Base-by-base conservation (phyloP, 1,140 invertebrate genomes). In the Meloidogyne floridensis region DNA sequence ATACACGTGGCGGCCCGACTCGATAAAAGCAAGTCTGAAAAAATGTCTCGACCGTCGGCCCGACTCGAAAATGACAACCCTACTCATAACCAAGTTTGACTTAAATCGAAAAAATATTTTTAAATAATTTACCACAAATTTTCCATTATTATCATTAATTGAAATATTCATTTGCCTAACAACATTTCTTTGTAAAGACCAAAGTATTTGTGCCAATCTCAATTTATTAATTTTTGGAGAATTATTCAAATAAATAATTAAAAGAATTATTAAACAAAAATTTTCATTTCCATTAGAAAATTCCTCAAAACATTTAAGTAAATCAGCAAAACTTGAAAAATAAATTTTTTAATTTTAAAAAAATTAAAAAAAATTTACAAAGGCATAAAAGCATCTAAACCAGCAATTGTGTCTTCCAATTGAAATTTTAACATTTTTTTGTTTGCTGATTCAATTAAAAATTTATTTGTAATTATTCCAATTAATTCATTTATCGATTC, bases 321-420 rank as follows among this genome's bases (percentile, higher is more conserved):
- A 70, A 43, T 86, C 77, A 65, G 77, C 81, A 69, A 56, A 86
- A 72, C 84, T 84, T 43, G 8, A 84, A 72, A 54, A 80, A 42
- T 3, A n/a, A 80, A 80, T 54, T 13, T 47, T 80, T n/a, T 32
- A 59, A 80, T 42, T 10, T 13, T n/a, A 5, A 82, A 72, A 70
- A 15, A 77, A 70, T n/a, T 11, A 82, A 72, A 70, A 15, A 77
- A 70, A 7, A 83, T 20, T 86, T 72, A 84, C 84, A 86, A 86
- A 13, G 85, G 85, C 85, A 81, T 82, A 54, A 86, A 86, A n/a
- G 83, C 74, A 75, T 86, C 85, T 10, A 86, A 72, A n/a, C 65
- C 81, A 4, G 85, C 85, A 69, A 86, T 81, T 80, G 75, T 77
- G 20, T 75, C 18, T 9, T 20, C 47, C 47, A 86, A 54, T 65